phyloP scores from a whole-genome alignment of 2,888 invertebrate genomes.

The Hyles lineata region DNA sequence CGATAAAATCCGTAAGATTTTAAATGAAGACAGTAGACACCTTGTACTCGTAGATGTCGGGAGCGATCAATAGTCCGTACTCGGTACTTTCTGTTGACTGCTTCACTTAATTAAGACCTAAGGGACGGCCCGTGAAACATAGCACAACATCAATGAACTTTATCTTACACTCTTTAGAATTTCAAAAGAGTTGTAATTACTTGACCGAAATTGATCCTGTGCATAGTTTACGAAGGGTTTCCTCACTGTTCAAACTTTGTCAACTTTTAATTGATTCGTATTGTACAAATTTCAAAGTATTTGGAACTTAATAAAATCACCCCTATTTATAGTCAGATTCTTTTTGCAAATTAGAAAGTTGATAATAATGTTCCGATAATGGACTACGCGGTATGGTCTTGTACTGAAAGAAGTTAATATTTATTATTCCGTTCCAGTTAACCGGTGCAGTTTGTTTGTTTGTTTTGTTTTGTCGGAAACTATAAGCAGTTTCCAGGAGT shows the following conservation, averaged over 20 bases:
- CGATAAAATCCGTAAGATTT: slow-evolving; percentile 4
- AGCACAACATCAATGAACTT: slow-evolving; percentile 1
- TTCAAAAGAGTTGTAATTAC: slow-evolving; percentile 7
- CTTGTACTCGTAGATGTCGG: background rate
- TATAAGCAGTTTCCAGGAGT: background rate
- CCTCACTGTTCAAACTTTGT: background rate
- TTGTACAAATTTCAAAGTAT: background rate
- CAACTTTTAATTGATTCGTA: background rate
- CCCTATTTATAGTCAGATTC: background rate
- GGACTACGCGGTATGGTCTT: background rate
- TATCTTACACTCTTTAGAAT: slow-evolving; percentile 9
- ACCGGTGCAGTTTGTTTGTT: background rate
- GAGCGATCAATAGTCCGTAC: slow-evolving; percentile 27
- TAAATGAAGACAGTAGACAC: slow-evolving; percentile 2
- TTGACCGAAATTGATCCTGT: slow-evolving; percentile 9
- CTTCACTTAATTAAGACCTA: slow-evolving; percentile 28
- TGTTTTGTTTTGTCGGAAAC: background rate
- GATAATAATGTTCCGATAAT: background rate
- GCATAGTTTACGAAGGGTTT: background rate
- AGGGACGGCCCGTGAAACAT: slow-evolving; percentile 14
- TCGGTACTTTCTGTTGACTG: slow-evolving; percentile 12
- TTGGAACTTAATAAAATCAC: background rate
- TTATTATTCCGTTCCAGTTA: background rate
- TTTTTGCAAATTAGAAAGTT: background rate
- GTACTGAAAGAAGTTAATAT: background rate